Conservation (phyloP, 1,140 invertebrate species). For the Rhagoletis zephyria region DNA sequence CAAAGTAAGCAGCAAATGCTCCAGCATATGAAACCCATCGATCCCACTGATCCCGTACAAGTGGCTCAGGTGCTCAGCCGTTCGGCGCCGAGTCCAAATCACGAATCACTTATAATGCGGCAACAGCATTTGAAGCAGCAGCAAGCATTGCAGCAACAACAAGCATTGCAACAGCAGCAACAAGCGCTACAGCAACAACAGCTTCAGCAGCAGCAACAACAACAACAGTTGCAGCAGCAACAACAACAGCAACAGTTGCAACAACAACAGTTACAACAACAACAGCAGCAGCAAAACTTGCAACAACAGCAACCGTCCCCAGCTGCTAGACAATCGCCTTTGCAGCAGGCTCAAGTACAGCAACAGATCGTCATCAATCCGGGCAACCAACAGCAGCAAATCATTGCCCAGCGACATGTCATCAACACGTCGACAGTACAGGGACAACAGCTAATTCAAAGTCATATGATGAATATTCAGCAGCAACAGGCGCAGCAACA, state of each 20-base stretch:
- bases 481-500: conserved; percentile 67
- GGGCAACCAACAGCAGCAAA: conserved; percentile 59
- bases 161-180: conserved; percentile 58
- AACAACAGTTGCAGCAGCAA: conserved; percentile 61
- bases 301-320: conserved; percentile 63
- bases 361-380: conserved; percentile 56
- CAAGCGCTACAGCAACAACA: conserved; percentile 58
- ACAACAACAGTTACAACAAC: conserved; percentile 58
- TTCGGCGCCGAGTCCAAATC: conserved; percentile 67
- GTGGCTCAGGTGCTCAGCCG: conserved; percentile 70
- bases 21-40: conserved; percentile 61
- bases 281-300: conserved; percentile 54
- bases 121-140: conserved; percentile 71
- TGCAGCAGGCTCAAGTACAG: conserved; percentile 56
- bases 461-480: conserved; percentile 69
- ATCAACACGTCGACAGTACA: conserved; percentile 71
- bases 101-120: conserved; percentile 69
- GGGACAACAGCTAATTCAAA: conserved; percentile 72
- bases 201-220: conserved; percentile 59
- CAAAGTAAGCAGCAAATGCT: conserved; percentile 56
- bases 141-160: conserved; percentile 63
- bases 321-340: conserved; percentile 12
- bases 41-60: conserved; percentile 70
- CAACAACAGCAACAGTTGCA: conserved; percentile 59
- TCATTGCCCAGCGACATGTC: conserved; percentile 69